Evolutionary conservation across 2,888 invertebrate species (phyloP).

Genomic region (Nymphalis polychloros): DNA sequence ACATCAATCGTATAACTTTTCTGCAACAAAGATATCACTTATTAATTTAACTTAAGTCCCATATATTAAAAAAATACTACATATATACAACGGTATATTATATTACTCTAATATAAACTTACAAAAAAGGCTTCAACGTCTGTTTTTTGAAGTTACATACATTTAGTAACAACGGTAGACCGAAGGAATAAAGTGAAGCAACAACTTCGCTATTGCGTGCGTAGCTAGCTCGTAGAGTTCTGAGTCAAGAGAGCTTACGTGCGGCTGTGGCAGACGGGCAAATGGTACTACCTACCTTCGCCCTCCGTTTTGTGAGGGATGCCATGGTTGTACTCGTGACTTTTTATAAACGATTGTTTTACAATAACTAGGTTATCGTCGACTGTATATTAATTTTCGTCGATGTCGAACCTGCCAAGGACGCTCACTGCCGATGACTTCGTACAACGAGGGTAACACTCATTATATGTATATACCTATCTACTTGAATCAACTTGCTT

Average conservation of each 20-base stretch:
- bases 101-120: too few species aligned
- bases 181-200: slow-evolving; percentile 16
- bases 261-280: slow-evolving; percentile 71
- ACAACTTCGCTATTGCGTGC: slow-evolving; percentile 54
- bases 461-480: not conserved
- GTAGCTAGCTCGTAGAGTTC: slow-evolving; percentile 58
- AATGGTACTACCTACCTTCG: slow-evolving; percentile 64
- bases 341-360: slow-evolving; percentile 68
- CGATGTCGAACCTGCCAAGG: slow-evolving; percentile 72
- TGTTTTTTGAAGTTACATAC: slow-evolving; percentile 3
- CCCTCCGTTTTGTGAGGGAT: slow-evolving; percentile 50
- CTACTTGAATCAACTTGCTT: not conserved
- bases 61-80: not conserved
- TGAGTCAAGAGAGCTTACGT: slow-evolving; percentile 66
- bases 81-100: too few species aligned
- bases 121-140: not conserved
- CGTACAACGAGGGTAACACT: slow-evolving; percentile 27
- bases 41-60: not conserved
- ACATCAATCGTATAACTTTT: slow-evolving; percentile 15
- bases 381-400: slow-evolving; percentile 76
- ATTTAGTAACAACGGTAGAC: not conserved
- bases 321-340: slow-evolving; percentile 62
- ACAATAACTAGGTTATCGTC: slow-evolving; percentile 77
- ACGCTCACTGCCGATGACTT: slow-evolving; percentile 63
- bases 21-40: slow-evolving; percentile 35